These are phyloP conservation scores for Hydrotaea cyrtoneurina DNA, from an alignment of 2,888 invertebrate genomes.

Conservation along the genomic window DNA sequence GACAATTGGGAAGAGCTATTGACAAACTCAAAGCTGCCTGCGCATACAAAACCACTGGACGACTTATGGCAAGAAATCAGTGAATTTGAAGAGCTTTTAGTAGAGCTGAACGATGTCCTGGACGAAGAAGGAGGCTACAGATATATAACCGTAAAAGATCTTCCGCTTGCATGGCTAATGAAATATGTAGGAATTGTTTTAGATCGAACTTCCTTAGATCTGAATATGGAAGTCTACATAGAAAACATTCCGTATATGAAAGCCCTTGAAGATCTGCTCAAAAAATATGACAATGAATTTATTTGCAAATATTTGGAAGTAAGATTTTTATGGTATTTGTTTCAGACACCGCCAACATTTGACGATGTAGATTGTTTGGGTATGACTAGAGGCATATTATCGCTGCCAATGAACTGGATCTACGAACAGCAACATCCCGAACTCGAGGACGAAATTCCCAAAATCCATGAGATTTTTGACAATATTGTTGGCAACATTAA, in stretches of 20 bases:
- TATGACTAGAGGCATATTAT: slow-evolving; percentile 60
- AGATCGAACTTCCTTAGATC: slow-evolving; percentile 37
- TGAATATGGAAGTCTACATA: slow-evolving; percentile 55
- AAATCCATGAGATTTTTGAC: slow-evolving; percentile 59
- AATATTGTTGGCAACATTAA: slow-evolving; percentile 61
- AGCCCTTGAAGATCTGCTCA: slow-evolving; percentile 50
- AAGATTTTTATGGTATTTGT: slow-evolving; percentile 67
- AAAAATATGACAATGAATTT: slow-evolving; percentile 56
- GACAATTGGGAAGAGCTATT: slow-evolving; percentile 39
- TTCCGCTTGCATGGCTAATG: slow-evolving; percentile 63
- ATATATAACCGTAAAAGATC: slow-evolving; percentile 45
- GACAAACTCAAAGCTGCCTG: slow-evolving; percentile 14
- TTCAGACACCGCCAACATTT: slow-evolving; percentile 56
- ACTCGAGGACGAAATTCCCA: slow-evolving; percentile 39
- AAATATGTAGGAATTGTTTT: slow-evolving; percentile 65
- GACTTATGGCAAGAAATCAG: slow-evolving; percentile 57
- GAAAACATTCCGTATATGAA: slow-evolving; percentile 65
- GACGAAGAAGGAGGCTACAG: slow-evolving; percentile 43
- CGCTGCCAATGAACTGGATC: slow-evolving; percentile 69
- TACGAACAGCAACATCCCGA: slow-evolving; percentile 57
- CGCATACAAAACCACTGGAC: background rate
- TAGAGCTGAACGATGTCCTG: slow-evolving; percentile 51
- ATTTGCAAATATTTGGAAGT: slow-evolving; percentile 68
- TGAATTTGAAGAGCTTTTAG: slow-evolving; percentile 62
- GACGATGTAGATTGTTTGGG: slow-evolving; percentile 58